These are phyloP conservation scores for Apamea crenata DNA, from an alignment of 2,888 invertebrate species.

Conservation along the genomic window DNA sequence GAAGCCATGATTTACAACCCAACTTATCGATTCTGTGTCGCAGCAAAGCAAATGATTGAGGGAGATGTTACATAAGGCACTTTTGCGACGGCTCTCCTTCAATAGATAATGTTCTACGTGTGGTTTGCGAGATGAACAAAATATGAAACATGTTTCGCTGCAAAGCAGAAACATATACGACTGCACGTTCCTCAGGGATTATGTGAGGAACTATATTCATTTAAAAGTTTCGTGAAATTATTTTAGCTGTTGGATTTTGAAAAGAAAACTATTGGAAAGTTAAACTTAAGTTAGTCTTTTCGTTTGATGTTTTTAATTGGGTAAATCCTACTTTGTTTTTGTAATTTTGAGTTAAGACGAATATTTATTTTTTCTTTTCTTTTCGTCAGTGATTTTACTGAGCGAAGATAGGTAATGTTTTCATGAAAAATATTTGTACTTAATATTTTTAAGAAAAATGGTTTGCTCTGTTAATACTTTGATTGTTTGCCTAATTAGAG, in stretches of 20 bases:
- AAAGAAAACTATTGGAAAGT: not conserved
- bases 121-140: constrained; percentile 41
- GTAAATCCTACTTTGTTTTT: too few species aligned
- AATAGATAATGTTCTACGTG: constrained; percentile 58
- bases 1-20: constrained; percentile 51
- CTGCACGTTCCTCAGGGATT: constrained; percentile 4
- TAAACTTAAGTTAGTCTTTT: not conserved
- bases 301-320: not conserved
- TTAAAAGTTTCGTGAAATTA: constrained; percentile 19
- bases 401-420: too few species aligned
- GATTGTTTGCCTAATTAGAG: too few species aligned
- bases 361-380: too few species aligned
- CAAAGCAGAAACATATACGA: constrained; percentile 33
- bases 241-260: not conserved
- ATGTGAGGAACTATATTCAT: constrained; percentile 19
- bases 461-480: too few species aligned
- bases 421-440: too few species aligned
- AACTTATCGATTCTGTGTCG: constrained; percentile 56
- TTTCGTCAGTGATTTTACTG: too few species aligned
- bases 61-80: constrained; percentile 42
- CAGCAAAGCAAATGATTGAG: constrained; percentile 59
- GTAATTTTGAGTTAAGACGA: too few species aligned
- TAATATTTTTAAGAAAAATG: too few species aligned
- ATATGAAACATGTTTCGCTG: constrained; percentile 48
- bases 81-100: constrained; percentile 42